phyloP scores from a whole-genome alignment of 2,888 invertebrate genomes.

The Tenthredo livida region DNA sequence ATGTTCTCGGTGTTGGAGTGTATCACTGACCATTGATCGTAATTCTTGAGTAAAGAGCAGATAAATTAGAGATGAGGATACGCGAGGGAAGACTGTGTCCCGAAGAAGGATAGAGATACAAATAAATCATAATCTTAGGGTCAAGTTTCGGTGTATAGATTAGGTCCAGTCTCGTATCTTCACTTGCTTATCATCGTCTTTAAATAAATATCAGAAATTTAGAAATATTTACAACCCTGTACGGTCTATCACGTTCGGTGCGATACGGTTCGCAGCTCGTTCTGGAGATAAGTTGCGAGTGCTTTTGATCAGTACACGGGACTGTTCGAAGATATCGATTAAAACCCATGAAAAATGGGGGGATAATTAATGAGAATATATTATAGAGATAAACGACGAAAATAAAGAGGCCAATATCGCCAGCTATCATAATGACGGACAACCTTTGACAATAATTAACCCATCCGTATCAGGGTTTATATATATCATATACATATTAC shows the following conservation, averaged over 20 bases:
- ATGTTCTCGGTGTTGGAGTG: not conserved
- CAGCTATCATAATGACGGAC: not conserved
- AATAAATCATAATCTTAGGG: not conserved
- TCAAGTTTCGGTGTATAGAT: not conserved
- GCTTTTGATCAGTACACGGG: not conserved
- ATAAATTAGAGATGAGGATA: not conserved
- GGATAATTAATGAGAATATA: not conserved
- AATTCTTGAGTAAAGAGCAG: not conserved
- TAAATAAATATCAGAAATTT: not conserved
- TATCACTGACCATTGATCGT: not conserved
- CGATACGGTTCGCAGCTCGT: not conserved
- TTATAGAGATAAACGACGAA: not conserved
- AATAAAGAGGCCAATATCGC: not conserved
- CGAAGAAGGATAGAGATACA: not conserved
- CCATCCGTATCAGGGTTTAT: not conserved
- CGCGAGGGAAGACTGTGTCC: not conserved
- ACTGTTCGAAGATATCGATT: not conserved
- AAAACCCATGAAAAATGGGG: not conserved
- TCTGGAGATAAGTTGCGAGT: not conserved
- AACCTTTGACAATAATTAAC: not conserved
- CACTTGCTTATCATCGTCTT: not conserved
- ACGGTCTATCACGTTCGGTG: not conserved
- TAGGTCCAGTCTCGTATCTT: not conserved
- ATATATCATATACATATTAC: not conserved
- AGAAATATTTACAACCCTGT: not conserved